Evolutionary conservation across 2,888 invertebrate species (phyloP).

Genomic region (Polymixis flavicincta): DNA sequence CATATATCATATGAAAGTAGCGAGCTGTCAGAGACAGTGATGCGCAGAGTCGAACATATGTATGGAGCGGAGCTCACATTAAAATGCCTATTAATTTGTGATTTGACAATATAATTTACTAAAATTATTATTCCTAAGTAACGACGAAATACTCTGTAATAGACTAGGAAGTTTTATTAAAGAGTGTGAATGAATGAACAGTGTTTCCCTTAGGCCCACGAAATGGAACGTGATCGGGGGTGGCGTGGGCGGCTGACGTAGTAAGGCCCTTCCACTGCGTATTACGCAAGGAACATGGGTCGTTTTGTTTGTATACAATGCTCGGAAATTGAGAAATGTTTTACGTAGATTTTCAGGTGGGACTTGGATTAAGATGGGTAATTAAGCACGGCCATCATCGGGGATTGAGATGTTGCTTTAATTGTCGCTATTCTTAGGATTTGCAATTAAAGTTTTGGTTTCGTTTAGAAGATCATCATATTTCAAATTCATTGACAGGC

Average conservation of each 20-base stretch:
- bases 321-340: conserved; percentile 30
- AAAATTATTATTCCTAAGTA: conserved; percentile 46
- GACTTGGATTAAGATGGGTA: conserved; percentile 37
- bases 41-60: conserved; percentile 32
- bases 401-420: not conserved
- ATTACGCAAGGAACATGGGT: conserved; percentile 54
- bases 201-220: conserved; percentile 68
- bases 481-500: not conserved
- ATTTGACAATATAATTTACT: conserved; percentile 46
- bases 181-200: conserved; percentile 73
- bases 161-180: conserved; percentile 72
- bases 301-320: conserved; percentile 68
- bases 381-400: conserved; percentile 16
- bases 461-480: not conserved
- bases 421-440: not conserved
- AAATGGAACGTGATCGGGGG: conserved; percentile 56
- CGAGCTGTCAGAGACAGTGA: not conserved
- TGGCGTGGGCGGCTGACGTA: conserved; percentile 64
- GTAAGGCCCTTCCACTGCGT: conserved; percentile 49
- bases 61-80: conserved; percentile 48
- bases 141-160: conserved; percentile 66
- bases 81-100: conserved; percentile 38
- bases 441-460: conserved; percentile 2
- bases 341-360: conserved; percentile 33
- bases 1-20: conserved; percentile 4